Evolutionary conservation across 92 coral and sea anemone genomes (phyloP), one percentile per base, ranked within the genome.

Genomic region (Siderastrea siderea): DNA sequence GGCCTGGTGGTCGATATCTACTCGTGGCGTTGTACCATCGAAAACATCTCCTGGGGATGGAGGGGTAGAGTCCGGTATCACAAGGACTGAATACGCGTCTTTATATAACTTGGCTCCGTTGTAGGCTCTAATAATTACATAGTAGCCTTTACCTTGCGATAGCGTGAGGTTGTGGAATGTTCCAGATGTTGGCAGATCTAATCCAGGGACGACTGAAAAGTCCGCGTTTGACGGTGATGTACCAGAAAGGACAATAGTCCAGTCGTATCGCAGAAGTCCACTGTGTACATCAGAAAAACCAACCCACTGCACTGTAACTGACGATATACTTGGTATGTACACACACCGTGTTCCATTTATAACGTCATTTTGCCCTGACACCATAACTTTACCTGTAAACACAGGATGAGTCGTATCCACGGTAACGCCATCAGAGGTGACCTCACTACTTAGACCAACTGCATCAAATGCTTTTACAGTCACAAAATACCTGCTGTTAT

Each of bases 251-350:
- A 85, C 62, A 53, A 96, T 54, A 16, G 95, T 86, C 99, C 99
- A 96, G 52, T 90, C 88, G 62, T 95, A 96, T 80, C 91, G 90
- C 60, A 72, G 84, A 64, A 96, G 81, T 9, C 99, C 98, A 71
- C 99, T 96, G 87, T 93, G 96, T 11, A 91, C 93, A 78, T 96
- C 98, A 15, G 91, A 57, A 62, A 93, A 95, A 58, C 98, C 98
- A 64, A 83, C 87, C 95, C 98, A 96, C 57, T 86, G 79, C 52
- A 91, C 97, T 62, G 77, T 19, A 26, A 96, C 63, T 46, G 91
- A 88, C 11, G 91, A 87, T 17, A 53, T 86, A 67, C 93, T 88
- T 60, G 90, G 71, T 6, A 93, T 77, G 84, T 95, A 96, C 16
- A 96, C 96, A 75, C 92, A 89, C 7, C 88, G 75, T 6, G 79